phyloP scores from a whole-genome alignment of 2,113 vertebrate genomes.

The Coregonus clupeaformis region DNA sequence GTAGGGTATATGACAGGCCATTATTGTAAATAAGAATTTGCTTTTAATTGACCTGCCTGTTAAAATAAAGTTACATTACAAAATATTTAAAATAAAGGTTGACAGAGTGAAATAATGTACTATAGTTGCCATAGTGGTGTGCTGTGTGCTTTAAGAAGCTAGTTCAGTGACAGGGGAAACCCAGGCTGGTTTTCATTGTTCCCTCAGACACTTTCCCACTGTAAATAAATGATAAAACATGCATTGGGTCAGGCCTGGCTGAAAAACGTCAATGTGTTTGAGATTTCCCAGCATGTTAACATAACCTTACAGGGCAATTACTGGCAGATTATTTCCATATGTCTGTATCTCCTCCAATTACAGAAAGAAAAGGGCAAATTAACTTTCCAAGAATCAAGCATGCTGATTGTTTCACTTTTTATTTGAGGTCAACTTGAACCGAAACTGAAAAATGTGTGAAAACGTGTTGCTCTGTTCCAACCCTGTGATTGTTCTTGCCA shows the following conservation, averaged over 20 bases:
- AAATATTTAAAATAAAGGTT: background rate
- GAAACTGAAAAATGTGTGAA: background rate
- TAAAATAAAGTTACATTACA: too few relatives aligned
- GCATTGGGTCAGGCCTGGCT: slow-evolving; percentile 37
- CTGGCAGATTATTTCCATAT: slow-evolving; percentile 65
- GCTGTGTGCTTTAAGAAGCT: background rate
- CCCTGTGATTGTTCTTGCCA: slow-evolving; percentile 13
- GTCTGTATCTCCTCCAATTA: slow-evolving; percentile 59
- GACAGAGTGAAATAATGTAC: background rate
- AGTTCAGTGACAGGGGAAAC: slow-evolving; percentile 15
- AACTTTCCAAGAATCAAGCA: slow-evolving; percentile 38
- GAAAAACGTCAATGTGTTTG: slow-evolving; percentile 61
- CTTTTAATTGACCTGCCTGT: too few relatives aligned
- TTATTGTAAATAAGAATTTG: too few relatives aligned
- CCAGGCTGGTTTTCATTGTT: slow-evolving; percentile 1
- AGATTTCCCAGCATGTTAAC: slow-evolving; percentile 66
- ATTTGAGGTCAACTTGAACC: slow-evolving; percentile 31
- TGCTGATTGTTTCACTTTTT: slow-evolving; percentile 36
- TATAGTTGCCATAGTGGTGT: background rate
- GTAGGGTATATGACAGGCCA: background rate
- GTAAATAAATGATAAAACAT: slow-evolving; percentile 34
- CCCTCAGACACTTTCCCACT: slow-evolving; percentile 46
- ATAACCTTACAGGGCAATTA: slow-evolving; percentile 60
- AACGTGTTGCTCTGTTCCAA: slow-evolving; percentile 22
- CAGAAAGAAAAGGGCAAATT: slow-evolving; percentile 42